Evolutionary conservation across 2,797 vertebrate species (phyloP), one percentile per base, ranked within the genome.

Genomic region (Danio tinwini): DNA sequence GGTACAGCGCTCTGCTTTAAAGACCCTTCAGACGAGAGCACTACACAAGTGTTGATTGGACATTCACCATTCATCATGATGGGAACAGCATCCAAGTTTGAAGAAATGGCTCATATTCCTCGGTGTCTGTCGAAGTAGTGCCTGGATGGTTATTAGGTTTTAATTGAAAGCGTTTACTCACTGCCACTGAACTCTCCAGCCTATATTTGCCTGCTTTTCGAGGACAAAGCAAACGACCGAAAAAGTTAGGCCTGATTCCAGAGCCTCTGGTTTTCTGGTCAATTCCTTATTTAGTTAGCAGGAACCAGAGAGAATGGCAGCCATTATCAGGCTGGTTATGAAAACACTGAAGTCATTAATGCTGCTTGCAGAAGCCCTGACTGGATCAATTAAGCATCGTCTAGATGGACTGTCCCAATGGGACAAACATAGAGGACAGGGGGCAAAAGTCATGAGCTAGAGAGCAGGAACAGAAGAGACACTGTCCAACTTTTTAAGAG

Each of bases 261-360:
- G 42, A 61, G 29, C 39, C n/a, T 73, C 53, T 59, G 71, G 42
- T 74, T 63, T 73, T 44, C 72, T 72, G 59, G 63, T 64, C 39
- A 64, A 71, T 71, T 74, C 50, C 40, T 55, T 65, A 39, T 67
- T 81, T 76, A 68, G 78, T 81, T 81, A 81, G 42, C 10, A 75
- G 58, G 64, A 74, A 55, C 79, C 40, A 74, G 79, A 59, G 67
- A 74, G 78, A 74, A 47, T 6, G 12, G 17, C 44, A 55, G 55
- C 55, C 73, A 81, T 83, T 80, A 76, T 76, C 68, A 12, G 59
- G 44, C 58, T 47, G 19, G 72, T 83, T 74, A 76, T 81, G 50
- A 70, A 85, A 81, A 81, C 79, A 78, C 9, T 81, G 77, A 67
- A 81, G 82, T 61, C 78, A 79, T 76, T 83, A 74, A 83, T 74